These are phyloP conservation scores for Grantiella picta DNA, from an alignment of 2,113 vertebrate species.

Conservation along the genomic window DNA sequence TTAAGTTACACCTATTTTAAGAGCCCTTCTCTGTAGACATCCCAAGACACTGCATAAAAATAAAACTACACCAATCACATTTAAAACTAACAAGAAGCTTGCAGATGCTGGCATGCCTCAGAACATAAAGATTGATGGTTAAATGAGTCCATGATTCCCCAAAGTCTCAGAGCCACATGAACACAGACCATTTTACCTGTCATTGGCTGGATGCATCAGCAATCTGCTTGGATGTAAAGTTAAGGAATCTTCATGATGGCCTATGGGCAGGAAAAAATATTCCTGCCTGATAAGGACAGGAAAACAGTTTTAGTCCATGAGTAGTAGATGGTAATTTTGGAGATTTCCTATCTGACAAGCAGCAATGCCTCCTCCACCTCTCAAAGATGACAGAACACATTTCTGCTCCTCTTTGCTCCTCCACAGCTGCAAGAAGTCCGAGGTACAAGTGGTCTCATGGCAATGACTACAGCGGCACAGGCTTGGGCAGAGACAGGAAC, in stretches of 20 bases:
- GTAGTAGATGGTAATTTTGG: neutral
- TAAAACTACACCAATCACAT: neutral
- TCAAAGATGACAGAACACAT: neutral
- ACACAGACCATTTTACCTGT: neutral
- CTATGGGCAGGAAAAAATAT: neutral
- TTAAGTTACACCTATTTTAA: conserved; percentile 46
- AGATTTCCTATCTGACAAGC: neutral
- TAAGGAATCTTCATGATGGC: neutral
- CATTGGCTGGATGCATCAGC: neutral
- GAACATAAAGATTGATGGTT: neutral
- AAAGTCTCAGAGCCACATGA: neutral
- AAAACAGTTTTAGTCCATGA: neutral
- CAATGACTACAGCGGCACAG: neutral
- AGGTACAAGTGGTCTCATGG: neutral
- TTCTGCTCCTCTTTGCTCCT: neutral
- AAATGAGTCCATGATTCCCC: neutral
- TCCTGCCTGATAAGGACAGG: neutral
- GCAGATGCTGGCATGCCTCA: neutral
- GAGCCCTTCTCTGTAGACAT: neutral
- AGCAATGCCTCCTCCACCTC: neutral
- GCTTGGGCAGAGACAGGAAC: neutral
- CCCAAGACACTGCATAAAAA: neutral
- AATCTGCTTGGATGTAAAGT: neutral
- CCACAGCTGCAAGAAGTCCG: neutral
- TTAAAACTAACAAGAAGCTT: conserved; percentile 16